A percentile compares a stretch with the other conserved stretches of the same genome.
Conservation (phyloP, 2,113 vertebrate genomes). For the Cyanoramphus novaezelandiae region DNA sequence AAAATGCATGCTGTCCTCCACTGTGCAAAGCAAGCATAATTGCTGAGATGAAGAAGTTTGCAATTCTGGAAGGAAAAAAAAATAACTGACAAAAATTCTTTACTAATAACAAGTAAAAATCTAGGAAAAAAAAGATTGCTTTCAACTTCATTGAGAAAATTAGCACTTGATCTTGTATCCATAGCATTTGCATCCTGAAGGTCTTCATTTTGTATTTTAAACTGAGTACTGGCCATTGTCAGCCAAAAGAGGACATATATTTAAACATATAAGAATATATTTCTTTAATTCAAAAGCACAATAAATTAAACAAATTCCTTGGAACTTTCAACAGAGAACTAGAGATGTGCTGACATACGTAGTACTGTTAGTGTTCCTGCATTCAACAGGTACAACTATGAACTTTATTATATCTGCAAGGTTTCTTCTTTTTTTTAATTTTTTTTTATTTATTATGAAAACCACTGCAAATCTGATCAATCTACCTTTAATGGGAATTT, state of each 20-base stretch:
- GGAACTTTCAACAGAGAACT: background rate
- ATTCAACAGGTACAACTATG: background rate
- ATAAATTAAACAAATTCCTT: background rate
- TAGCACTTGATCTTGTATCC: background rate
- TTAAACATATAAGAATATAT: background rate
- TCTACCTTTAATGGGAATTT: background rate
- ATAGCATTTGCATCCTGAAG: background rate
- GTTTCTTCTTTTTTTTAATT: background rate
- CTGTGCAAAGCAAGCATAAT: conserved; percentile 49
- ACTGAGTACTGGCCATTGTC: background rate
- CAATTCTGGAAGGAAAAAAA: background rate
- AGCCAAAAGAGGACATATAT: background rate
- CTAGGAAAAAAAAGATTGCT: background rate
- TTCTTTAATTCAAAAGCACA: background rate
- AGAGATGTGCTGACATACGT: background rate
- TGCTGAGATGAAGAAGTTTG: background rate
- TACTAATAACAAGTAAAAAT: background rate
- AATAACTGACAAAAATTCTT: background rate
- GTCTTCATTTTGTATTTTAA: background rate
- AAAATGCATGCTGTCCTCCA: conserved; percentile 33
- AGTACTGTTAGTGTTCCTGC: background rate
- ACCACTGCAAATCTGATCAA: background rate
- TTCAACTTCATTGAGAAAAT: background rate
- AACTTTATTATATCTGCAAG: background rate
- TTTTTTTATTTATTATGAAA: background rate